These are phyloP conservation scores for Vidua macroura DNA, from an alignment of 2,113 vertebrate genomes.

Conservation along the genomic window DNA sequence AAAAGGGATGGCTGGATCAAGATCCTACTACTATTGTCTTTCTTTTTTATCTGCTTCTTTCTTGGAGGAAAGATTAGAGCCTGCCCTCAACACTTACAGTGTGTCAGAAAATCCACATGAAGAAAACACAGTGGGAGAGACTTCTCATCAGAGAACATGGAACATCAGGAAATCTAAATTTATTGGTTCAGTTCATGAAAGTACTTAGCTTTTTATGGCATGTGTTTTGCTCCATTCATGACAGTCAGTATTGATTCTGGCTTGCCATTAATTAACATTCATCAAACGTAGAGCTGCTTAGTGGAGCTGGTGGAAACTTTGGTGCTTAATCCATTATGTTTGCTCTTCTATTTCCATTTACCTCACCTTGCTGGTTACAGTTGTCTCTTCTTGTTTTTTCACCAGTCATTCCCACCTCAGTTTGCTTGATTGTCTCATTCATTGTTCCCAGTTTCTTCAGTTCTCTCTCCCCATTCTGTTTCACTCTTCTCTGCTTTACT, in stretches of 20 bases:
- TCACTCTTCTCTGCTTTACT: neutral
- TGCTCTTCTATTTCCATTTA: neutral
- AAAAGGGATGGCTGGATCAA: neutral
- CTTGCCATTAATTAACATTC: neutral
- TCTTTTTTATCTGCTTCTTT: neutral
- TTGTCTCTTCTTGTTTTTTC: neutral
- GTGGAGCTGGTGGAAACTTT: neutral
- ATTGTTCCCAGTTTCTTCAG: neutral
- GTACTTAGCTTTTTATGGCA: neutral
- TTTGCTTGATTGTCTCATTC: neutral
- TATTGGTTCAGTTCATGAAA: neutral
- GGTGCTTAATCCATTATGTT: neutral
- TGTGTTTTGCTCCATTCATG: rapidly evolving
- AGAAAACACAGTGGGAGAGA: neutral
- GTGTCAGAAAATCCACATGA: neutral
- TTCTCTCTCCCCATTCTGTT: neutral
- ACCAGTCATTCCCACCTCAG: neutral
- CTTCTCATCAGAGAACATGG: neutral
- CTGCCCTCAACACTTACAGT: neutral
- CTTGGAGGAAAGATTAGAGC: neutral
- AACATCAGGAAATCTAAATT: neutral
- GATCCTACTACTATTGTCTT: neutral
- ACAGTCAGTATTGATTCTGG: neutral
- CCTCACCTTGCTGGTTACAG: neutral
- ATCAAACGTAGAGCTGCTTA: neutral